phyloP scores from a whole-genome alignment of 1,140 invertebrate genomes.

The Zeugodacus cucurbitae region DNA sequence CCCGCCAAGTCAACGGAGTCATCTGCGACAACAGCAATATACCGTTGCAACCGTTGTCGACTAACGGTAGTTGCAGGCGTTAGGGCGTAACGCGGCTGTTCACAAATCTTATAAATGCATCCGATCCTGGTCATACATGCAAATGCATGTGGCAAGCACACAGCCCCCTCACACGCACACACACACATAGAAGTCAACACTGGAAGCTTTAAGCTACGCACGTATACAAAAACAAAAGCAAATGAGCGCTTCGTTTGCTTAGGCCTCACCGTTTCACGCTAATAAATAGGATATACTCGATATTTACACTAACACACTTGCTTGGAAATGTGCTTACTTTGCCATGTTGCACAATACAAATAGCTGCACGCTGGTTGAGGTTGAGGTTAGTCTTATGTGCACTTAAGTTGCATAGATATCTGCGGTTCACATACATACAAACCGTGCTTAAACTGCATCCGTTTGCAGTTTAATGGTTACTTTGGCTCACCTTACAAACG shows the following conservation, averaged over 20 bases:
- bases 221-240: neutral
- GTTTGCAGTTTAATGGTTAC: neutral
- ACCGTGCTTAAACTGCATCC: neutral
- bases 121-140: constrained; percentile 15
- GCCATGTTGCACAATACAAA: neutral
- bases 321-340: neutral
- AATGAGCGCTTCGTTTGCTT: neutral
- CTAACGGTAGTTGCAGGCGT: neutral
- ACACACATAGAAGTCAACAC: neutral
- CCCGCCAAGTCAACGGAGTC: neutral
- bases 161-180: neutral
- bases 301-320: neutral
- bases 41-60: neutral
- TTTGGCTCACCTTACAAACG: neutral
- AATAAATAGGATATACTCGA: neutral
- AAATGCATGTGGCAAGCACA: neutral
- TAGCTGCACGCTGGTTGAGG: neutral
- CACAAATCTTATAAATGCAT: neutral
- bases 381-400: neutral
- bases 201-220: neutral
- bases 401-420: too few relatives aligned
- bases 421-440: too few relatives aligned
- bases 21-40: neutral
- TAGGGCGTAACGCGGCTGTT: neutral
- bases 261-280: neutral